Percentiles rank a stretch among this genome's conserved stretches.
Conservation (phyloP, 2,888 invertebrate species). For the Pandemis cinnamomeana region DNA sequence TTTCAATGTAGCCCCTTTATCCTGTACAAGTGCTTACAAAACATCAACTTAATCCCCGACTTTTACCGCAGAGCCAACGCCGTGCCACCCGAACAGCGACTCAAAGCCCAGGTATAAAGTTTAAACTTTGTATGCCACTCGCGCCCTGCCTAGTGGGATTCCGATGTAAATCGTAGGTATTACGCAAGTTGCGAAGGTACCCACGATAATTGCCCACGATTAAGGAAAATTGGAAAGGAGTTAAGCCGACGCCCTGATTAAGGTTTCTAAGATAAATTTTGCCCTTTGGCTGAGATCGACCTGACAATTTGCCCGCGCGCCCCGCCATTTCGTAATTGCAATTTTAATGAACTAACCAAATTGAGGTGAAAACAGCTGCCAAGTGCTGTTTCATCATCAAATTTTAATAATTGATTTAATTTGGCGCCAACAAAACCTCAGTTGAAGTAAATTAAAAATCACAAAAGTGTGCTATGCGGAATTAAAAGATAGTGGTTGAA, state of each 20-base stretch:
- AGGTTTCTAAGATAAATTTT: constrained; percentile 38
- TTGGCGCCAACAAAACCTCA: constrained; percentile 5
- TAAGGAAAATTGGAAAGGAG: constrained; percentile 42
- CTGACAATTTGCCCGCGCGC: constrained; percentile 34
- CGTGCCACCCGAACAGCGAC: neutral
- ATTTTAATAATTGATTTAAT: constrained; percentile 30
- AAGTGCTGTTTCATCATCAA: constrained; percentile 19
- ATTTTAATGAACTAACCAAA: constrained; percentile 37
- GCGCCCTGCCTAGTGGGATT: constrained; percentile 18
- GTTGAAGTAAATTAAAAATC: neutral
- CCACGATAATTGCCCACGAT: constrained; percentile 39
- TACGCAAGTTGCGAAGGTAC: constrained; percentile 34
- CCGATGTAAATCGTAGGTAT: constrained; percentile 36
- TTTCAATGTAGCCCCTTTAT: constrained; percentile 21
- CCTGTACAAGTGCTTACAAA: constrained; percentile 36
- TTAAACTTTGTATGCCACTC: constrained; percentile 17
- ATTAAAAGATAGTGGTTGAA: neutral
- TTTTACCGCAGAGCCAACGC: constrained; percentile 8
- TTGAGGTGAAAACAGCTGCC: constrained; percentile 36
- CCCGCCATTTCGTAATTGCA: constrained; percentile 34
- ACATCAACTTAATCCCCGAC: constrained; percentile 30
- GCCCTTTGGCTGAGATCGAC: constrained; percentile 39
- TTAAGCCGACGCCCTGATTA: constrained; percentile 39
- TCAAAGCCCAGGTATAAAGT: constrained; percentile 13
- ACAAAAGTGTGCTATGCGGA: neutral